Evolutionary conservation across 2,888 invertebrate species (phyloP).

Genomic region (Lutraria lutraria): DNA sequence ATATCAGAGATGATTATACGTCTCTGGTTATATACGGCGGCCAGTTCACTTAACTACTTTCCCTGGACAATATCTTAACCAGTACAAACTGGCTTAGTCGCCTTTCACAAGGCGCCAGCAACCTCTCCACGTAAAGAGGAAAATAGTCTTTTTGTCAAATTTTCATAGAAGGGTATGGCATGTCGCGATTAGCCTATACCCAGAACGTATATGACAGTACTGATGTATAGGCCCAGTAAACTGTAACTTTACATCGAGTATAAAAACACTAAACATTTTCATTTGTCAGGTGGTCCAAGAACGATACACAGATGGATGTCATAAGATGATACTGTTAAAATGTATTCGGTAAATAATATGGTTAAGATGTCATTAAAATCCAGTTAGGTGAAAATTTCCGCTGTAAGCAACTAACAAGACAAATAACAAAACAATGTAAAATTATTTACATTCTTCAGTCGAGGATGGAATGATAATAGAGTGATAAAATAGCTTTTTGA

Average conservation of each 20-base stretch:
- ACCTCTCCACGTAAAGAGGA: too few relatives aligned
- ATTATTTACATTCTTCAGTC: not conserved
- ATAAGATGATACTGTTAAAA: not conserved
- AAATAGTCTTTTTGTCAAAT: too few relatives aligned
- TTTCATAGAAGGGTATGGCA: too few relatives aligned
- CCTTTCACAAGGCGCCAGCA: too few relatives aligned
- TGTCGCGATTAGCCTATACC: too few relatives aligned
- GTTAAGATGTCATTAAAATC: not conserved
- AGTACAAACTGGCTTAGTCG: too few relatives aligned
- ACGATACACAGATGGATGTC: not conserved
- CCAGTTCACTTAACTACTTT: too few relatives aligned
- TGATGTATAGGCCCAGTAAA: too few relatives aligned
- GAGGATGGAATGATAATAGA: not conserved
- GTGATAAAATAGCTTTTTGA: slow-evolving; percentile 16
- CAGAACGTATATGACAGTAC: too few relatives aligned
- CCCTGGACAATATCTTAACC: too few relatives aligned
- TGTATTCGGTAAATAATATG: not conserved
- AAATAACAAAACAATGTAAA: not conserved
- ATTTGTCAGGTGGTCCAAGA: not conserved
- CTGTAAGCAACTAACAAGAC: not conserved
- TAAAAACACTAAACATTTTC: not conserved
- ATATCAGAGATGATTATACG: too few relatives aligned
- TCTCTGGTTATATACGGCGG: too few relatives aligned
- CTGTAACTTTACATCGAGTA: not conserved
- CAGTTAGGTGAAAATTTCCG: not conserved